A percentile compares a stretch with the other conserved stretches of the same genome.
Conservation (phyloP, 2,113 vertebrate genomes). For the Nematolebias whitei region DNA sequence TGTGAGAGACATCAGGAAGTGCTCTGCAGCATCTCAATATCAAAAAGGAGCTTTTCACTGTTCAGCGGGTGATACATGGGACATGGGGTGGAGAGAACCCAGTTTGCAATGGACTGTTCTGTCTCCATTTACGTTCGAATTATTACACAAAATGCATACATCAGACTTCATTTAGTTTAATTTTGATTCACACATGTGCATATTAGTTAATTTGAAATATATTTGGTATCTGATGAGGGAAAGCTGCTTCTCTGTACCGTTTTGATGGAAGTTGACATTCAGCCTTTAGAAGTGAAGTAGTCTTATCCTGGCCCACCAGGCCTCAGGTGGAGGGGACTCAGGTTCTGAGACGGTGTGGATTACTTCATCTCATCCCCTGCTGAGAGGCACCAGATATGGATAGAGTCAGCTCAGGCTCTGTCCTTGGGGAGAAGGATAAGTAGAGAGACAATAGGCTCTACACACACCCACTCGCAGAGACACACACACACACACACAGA, state of each 20-base stretch:
- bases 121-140: too few species aligned
- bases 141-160: too few species aligned
- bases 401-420: conserved; percentile 34
- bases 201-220: too few species aligned
- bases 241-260: conserved; percentile 13
- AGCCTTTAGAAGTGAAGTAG: conserved; percentile 37
- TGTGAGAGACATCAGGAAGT: too few species aligned
- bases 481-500: conserved; percentile 24
- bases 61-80: too few species aligned
- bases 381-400: conserved; percentile 53
- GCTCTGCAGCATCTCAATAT: too few species aligned
- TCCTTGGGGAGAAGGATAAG: conserved; percentile 54
- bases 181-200: too few species aligned
- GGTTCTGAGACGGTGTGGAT: conserved; percentile 55
- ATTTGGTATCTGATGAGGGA: conserved; percentile 4
- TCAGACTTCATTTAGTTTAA: too few species aligned
- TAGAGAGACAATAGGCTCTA: conserved; percentile 47
- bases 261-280: conserved; percentile 14
- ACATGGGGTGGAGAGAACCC: too few species aligned
- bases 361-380: conserved; percentile 52
- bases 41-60: too few species aligned
- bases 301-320: conserved; percentile 40
- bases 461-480: neutral
- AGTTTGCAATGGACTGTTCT: too few species aligned
- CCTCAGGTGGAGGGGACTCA: conserved; percentile 30